phyloP scores from a whole-genome alignment of 2,888 invertebrate species.

The Glomeris marginata region DNA sequence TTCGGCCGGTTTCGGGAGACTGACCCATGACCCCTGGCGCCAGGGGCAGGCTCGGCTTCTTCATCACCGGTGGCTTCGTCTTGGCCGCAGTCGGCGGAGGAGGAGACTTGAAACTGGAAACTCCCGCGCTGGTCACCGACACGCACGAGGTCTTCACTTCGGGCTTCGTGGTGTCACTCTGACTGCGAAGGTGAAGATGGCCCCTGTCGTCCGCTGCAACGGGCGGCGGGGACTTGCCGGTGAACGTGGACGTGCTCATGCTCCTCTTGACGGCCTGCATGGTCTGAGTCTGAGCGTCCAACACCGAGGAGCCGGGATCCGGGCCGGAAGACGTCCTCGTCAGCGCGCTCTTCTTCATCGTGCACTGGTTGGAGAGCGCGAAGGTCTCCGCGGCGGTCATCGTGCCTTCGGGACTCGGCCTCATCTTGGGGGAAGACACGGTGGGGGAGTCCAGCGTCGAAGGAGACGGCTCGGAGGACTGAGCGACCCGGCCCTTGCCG shows the following conservation, averaged over 20 bases:
- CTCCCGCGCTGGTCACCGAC: too few species aligned
- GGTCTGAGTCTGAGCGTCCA: too few species aligned
- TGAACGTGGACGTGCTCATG: too few species aligned
- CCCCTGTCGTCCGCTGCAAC: neutral
- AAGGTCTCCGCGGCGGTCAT: conserved; percentile 60
- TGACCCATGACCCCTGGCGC: neutral
- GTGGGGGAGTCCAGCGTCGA: neutral
- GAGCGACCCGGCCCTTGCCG: conserved; percentile 23
- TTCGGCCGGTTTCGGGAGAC: neutral
- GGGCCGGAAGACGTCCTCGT: neutral
- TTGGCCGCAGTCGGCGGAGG: conserved; percentile 26
- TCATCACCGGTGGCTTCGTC: conserved; percentile 64
- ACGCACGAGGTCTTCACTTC: conserved; percentile 2
- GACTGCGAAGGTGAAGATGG: neutral
- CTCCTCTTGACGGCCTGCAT: conserved; percentile 16
- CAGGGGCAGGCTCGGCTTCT: conserved; percentile 45
- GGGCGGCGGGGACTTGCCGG: neutral
- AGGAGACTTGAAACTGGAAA: conserved; percentile 28
- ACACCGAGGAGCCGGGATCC: conserved; percentile 25
- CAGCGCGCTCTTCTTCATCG: conserved; percentile 44
- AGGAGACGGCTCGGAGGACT: too few species aligned
- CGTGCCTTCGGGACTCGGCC: conserved; percentile 40
- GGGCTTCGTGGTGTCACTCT: conserved; percentile 1
- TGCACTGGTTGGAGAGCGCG: conserved; percentile 62
- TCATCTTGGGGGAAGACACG: conserved; percentile 27